These are phyloP conservation scores for Tamandua tetradactyla DNA, from an alignment of 2,797 vertebrate genomes.

Conservation along the genomic window DNA sequence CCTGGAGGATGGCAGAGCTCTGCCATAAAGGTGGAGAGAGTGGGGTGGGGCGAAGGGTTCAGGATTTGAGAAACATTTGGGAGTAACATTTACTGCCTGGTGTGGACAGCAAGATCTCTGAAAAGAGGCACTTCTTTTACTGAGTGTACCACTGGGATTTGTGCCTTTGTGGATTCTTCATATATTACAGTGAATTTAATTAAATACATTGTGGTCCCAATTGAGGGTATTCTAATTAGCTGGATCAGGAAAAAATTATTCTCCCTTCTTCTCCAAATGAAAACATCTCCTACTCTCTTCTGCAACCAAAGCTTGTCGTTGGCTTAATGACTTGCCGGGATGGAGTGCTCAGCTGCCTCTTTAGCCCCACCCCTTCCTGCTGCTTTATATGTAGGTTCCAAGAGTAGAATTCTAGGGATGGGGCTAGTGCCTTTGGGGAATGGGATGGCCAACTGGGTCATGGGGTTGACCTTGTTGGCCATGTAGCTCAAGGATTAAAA, in stretches of 20 bases:
- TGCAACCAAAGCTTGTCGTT: conserved; percentile 79
- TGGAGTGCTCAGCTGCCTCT: neutral
- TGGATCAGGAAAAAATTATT: conserved; percentile 86
- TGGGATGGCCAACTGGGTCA: neutral
- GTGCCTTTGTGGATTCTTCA: conserved; percentile 85
- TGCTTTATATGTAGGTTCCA: conserved; percentile 57
- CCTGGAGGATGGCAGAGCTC: neutral
- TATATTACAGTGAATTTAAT: conserved; percentile 88
- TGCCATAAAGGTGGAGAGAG: neutral
- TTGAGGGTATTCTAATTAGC: conserved; percentile 88
- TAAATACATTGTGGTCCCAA: conserved; percentile 86
- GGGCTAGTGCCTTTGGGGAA: neutral
- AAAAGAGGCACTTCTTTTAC: conserved; percentile 70
- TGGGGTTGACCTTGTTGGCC: neutral
- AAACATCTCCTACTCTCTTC: conserved; percentile 80
- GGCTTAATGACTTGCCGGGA: conserved; percentile 66
- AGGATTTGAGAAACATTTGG: conserved; percentile 14
- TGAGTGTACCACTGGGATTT: conserved; percentile 83
- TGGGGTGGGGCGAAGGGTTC: neutral
- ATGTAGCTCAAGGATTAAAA: neutral
- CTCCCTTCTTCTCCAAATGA: conserved; percentile 82
- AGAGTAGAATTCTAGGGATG: neutral
- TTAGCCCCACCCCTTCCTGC: neutral
- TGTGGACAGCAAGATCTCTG: conserved; percentile 70
- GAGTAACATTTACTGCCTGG: conserved; percentile 70